Evolutionary conservation across 1,140 invertebrate species (phyloP).

Genomic region (Habropoda laboriosa): DNA sequence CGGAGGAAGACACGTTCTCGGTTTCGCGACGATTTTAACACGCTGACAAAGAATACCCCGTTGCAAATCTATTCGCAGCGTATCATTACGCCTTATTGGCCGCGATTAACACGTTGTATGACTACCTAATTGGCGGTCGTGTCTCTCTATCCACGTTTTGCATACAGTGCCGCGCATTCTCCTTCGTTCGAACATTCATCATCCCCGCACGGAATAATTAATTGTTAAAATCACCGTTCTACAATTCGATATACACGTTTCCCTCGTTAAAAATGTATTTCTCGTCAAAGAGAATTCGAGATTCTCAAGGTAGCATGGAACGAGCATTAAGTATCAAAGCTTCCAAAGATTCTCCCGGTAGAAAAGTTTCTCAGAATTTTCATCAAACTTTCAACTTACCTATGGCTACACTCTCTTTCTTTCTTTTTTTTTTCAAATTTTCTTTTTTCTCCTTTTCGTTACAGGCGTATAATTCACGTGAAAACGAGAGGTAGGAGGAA

Average conservation of each 20-base stretch:
- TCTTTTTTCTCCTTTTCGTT: neutral
- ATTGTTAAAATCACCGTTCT: neutral
- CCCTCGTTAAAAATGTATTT: slow-evolving; percentile 32
- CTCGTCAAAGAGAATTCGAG: neutral
- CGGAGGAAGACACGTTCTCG: neutral
- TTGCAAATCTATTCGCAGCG: slow-evolving; percentile 31
- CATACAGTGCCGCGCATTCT: neutral
- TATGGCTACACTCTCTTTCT: no score
- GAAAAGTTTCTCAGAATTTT: neutral
- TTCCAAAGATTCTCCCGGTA: slow-evolving; percentile 1
- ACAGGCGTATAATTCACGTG: neutral
- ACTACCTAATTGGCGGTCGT: slow-evolving; percentile 50
- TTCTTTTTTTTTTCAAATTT: neutral
- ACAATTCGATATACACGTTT: neutral
- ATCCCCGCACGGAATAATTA: slow-evolving; percentile 15
- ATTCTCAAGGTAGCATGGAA: neutral
- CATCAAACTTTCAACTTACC: neutral
- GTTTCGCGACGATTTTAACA: neutral
- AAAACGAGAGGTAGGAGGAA: no score
- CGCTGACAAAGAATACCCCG: neutral
- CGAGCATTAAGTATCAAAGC: slow-evolving; percentile 3
- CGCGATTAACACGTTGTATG: slow-evolving; percentile 47
- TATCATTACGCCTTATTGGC: slow-evolving; percentile 37
- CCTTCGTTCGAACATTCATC: slow-evolving; percentile 28
- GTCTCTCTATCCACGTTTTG: slow-evolving; percentile 19